Conservation (phyloP, 2,797 vertebrate genomes). For the Trichosurus vulpecula region DNA sequence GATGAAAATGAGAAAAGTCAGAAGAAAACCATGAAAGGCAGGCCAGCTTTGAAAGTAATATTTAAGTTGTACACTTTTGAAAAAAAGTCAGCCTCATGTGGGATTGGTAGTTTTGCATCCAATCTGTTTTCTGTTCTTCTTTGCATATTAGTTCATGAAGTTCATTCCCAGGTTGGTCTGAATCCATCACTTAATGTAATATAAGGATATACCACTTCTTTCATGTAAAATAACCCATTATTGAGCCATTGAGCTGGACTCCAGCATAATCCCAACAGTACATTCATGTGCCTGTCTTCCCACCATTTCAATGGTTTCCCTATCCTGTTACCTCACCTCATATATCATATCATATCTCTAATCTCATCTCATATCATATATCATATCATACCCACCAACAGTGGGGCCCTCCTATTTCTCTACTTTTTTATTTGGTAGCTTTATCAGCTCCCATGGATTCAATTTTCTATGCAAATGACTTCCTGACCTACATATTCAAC, state of each 20-base stretch:
- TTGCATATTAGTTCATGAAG: background rate
- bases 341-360: too few relatives aligned
- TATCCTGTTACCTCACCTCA: too few relatives aligned
- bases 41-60: background rate
- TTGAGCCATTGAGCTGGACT: background rate
- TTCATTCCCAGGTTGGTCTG: background rate
- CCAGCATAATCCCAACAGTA: background rate
- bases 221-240: background rate
- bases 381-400: too few relatives aligned
- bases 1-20: background rate
- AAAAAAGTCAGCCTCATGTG: background rate
- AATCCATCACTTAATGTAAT: background rate
- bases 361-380: too few relatives aligned
- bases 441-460: background rate
- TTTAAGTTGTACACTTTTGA: background rate
- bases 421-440: background rate
- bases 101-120: background rate
- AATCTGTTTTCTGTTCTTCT: background rate
- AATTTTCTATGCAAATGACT: background rate
- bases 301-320: background rate
- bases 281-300: background rate
- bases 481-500: background rate
- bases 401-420: background rate
- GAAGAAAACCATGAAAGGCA: background rate
- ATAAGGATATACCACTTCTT: background rate